Conservation (phyloP, 2,888 invertebrate species). For the Prosopocoilus inquinatus region DNA sequence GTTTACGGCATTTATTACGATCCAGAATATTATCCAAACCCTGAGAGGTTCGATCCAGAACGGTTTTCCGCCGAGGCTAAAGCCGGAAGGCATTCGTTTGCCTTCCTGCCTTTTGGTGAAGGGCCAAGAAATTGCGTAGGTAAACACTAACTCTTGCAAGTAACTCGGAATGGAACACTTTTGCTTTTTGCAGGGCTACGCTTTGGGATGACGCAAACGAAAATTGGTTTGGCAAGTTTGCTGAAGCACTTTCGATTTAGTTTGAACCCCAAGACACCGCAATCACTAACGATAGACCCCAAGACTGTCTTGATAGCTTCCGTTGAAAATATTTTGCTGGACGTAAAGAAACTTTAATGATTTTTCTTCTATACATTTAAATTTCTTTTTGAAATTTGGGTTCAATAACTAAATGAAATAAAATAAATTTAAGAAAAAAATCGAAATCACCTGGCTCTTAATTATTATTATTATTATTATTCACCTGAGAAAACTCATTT, state of each 20-base stretch:
- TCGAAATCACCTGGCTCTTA: too few species aligned
- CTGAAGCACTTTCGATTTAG: constrained; percentile 5
- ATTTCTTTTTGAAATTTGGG: too few species aligned
- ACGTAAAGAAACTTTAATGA: neutral
- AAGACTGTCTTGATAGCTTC: neutral
- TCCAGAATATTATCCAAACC: constrained; percentile 13
- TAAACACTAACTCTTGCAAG: too few species aligned
- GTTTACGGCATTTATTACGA: constrained; percentile 12
- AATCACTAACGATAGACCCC: neutral
- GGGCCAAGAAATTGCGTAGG: constrained; percentile 17
- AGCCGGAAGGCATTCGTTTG: constrained; percentile 1
- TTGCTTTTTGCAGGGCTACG: constrained; percentile 9
- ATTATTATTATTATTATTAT: too few species aligned
- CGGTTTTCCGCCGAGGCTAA: constrained; percentile 13
- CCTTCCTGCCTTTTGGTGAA: constrained; percentile 15
- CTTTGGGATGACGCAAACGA: constrained; percentile 15
- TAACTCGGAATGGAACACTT: too few species aligned
- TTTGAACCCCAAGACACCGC: neutral
- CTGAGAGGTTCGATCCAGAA: constrained; percentile 12
- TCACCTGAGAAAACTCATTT: too few species aligned
- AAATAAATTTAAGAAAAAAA: too few species aligned
- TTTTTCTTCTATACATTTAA: too few species aligned
- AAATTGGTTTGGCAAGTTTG: constrained; percentile 10
- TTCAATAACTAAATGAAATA: too few species aligned
- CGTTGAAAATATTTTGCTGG: neutral